phyloP scores from a whole-genome alignment of 2,113 vertebrate genomes.

The Sus scrofa region T2T-Sscrofa CM000822.6:72151001-72151500 shows the following conservation, averaged over 20 bases:
- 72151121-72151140: background rate
- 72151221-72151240: background rate
- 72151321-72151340: constrained; percentile 98
- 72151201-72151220: no score
- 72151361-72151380: constrained; percentile 97
- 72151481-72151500: constrained; percentile 97
- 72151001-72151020: background rate
- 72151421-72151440: constrained; percentile 96
- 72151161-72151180: background rate
- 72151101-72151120: background rate
- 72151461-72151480: constrained; percentile 95
- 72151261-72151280: constrained; percentile 64
- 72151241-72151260: background rate
- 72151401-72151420: constrained; percentile 97
- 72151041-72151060: background rate
- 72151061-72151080: background rate
- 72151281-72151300: constrained; percentile 91
- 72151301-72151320: constrained; percentile 99
- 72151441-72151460: constrained; percentile 98
- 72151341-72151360: constrained; percentile 99
- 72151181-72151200: background rate
- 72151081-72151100: background rate
- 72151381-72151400: constrained; percentile 99
- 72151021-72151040: background rate
- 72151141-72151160: background rate